These are phyloP conservation scores for Lordiphosa fenestrarum DNA, from an alignment of 2,888 invertebrate species.

Conservation along the genomic window DNA sequence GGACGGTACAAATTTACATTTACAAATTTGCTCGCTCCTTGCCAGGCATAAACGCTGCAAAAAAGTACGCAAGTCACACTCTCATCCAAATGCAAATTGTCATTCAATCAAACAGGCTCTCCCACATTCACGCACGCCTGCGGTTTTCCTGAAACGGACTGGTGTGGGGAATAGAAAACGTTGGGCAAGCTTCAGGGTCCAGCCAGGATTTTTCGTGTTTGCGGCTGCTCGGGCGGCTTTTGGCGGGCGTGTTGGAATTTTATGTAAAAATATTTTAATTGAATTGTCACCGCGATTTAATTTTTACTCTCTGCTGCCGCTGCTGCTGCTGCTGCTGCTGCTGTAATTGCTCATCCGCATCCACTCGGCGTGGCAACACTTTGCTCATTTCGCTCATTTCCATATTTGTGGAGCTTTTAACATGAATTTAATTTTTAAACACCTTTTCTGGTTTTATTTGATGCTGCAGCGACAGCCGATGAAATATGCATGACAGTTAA, in stretches of 20 bases:
- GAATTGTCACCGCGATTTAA: constrained; percentile 68
- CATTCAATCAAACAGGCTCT: constrained; percentile 44
- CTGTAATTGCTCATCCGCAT: constrained; percentile 17
- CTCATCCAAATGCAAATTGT: constrained; percentile 36
- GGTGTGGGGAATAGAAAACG: too few relatives aligned
- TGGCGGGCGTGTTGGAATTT: constrained; percentile 47
- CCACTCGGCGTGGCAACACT: constrained; percentile 33
- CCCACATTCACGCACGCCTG: constrained; percentile 7
- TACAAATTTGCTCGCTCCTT: too few relatives aligned
- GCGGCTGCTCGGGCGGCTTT: constrained; percentile 61
- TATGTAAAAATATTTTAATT: constrained; percentile 69
- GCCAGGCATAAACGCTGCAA: too few relatives aligned
- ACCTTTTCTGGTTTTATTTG: constrained; percentile 57
- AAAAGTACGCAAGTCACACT: too few relatives aligned
- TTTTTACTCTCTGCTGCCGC: constrained; percentile 15
- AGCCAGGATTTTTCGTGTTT: constrained; percentile 40
- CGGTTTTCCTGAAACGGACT: too few relatives aligned
- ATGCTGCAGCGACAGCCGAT: constrained; percentile 26
- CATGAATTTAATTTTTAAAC: constrained; percentile 74
- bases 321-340: constrained; percentile 20
- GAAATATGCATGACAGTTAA: too few relatives aligned
- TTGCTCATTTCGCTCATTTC: constrained; percentile 54
- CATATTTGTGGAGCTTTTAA: constrained; percentile 69
- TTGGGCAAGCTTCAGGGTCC: too few relatives aligned
- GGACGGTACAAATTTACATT: too few relatives aligned